phyloP scores from a whole-genome alignment of 2,888 invertebrate species.

The Temnothorax unifasciatus region DNA sequence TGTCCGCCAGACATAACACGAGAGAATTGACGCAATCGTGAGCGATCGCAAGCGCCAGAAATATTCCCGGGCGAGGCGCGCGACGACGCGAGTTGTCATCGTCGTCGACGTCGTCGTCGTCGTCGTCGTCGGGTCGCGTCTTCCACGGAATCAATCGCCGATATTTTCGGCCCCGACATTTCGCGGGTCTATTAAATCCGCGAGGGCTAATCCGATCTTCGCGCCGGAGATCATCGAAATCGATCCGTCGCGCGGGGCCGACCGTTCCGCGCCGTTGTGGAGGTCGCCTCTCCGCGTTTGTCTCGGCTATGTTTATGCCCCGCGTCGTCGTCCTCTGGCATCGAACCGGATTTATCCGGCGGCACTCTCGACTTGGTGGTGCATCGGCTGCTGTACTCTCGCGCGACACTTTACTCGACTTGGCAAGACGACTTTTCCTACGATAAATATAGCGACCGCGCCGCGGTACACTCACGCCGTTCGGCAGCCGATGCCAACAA shows the following conservation, averaged over 20 bases:
- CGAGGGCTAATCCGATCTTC: conserved; percentile 1
- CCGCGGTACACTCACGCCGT: conserved; percentile 72
- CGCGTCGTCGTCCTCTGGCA: conserved; percentile 75
- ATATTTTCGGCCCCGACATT: conserved; percentile 12
- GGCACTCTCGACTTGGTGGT: conserved; percentile 56
- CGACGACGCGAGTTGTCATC: conserved; percentile 8
- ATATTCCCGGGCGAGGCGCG: conserved; percentile 14
- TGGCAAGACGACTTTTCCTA: conserved; percentile 81
- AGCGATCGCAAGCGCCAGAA: conserved; percentile 48
- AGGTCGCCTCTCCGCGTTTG: conserved; percentile 62
- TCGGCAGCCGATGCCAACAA: conserved; percentile 72
- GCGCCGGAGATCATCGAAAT: background rate
- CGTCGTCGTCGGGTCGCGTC: background rate
- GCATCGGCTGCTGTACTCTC: conserved; percentile 73
- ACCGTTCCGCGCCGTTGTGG: conserved; percentile 61
- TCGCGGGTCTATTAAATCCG: background rate
- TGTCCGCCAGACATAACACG: conserved; percentile 41
- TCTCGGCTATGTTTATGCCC: conserved; percentile 76
- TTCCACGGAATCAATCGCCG: conserved; percentile 14
- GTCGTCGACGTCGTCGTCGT: conserved; percentile 2
- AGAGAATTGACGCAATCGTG: conserved; percentile 47
- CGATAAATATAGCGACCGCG: conserved; percentile 79
- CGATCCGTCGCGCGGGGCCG: background rate
- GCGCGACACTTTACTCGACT: conserved; percentile 84
- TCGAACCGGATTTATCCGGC: conserved; percentile 82